These are phyloP conservation scores for Tauraco hartlaubi DNA, from an alignment of 2,797 vertebrate genomes.

Conservation along the genomic window DNA sequence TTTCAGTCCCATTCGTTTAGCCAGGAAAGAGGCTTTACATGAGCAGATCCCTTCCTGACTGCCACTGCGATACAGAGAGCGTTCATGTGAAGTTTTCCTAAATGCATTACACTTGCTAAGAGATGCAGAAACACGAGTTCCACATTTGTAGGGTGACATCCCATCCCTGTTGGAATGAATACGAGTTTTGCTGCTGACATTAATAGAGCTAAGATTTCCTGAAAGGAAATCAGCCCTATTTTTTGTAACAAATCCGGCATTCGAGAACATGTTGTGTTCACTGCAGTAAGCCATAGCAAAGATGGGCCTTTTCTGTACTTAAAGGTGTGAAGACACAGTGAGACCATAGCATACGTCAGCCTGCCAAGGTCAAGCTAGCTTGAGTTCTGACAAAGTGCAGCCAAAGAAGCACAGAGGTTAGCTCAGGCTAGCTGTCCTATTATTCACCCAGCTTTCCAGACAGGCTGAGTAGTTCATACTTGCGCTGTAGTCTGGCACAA, in stretches of 20 bases:
- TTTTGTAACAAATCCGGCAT: background rate
- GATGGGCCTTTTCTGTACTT: background rate
- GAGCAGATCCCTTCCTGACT: background rate
- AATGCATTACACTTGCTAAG: background rate
- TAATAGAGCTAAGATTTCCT: background rate
- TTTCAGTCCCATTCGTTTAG: background rate
- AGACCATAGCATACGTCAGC: fast-evolving
- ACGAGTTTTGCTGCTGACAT: background rate
- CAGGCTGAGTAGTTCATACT: constrained; percentile 5
- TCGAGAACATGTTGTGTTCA: background rate
- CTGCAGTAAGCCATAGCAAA: background rate
- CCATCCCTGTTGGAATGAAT: background rate
- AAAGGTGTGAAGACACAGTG: background rate
- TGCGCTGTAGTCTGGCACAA: constrained; percentile 9
- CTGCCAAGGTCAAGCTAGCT: background rate
- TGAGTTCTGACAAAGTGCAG: constrained; percentile 6
- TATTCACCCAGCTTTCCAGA: constrained; percentile 22
- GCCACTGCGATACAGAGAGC: background rate
- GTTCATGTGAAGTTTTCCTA: background rate
- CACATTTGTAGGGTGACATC: background rate
- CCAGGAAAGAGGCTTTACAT: background rate
- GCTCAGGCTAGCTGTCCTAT: constrained; percentile 12
- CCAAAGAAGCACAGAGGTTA: constrained; percentile 32
- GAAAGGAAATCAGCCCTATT: background rate
- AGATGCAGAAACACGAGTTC: background rate